Conservation (phyloP, 2,113 vertebrate species). For the Saccopteryx bilineata region DNA sequence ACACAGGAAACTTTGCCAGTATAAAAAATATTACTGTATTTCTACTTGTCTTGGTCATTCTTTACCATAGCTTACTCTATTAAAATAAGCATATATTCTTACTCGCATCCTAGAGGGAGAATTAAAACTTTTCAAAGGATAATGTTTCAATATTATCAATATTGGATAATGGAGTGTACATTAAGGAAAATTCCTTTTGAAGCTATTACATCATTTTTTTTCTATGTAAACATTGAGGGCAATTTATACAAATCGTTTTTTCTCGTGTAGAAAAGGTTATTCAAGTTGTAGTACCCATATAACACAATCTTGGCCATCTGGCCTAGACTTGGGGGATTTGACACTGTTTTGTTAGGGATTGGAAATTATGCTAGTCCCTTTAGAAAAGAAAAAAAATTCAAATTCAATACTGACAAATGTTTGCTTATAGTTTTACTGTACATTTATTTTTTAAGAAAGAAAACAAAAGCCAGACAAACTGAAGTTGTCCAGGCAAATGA, state of each 20-base stretch:
- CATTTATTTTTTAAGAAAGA: conserved; percentile 85
- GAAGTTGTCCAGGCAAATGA: conserved; percentile 87
- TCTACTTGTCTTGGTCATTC: conserved; percentile 55
- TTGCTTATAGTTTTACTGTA: conserved; percentile 89
- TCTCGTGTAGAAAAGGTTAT: conserved; percentile 79
- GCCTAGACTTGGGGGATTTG: conserved; percentile 72
- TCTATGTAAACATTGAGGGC: conserved; percentile 84
- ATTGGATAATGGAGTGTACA: conserved; percentile 50
- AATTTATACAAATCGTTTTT: conserved; percentile 78
- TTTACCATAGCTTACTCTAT: conserved; percentile 22
- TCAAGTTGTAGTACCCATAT: conserved; percentile 74
- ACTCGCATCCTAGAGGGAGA: conserved; percentile 58
- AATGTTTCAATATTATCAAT: conserved; percentile 63
- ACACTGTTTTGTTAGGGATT: conserved; percentile 73
- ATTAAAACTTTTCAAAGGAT: conserved; percentile 59
- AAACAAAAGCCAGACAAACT: conserved; percentile 83
- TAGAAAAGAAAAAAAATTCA: conserved; percentile 78
- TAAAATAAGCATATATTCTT: conserved; percentile 61
- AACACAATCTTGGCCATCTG: conserved; percentile 81
- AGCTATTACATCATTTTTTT: conserved; percentile 70
- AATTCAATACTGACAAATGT: conserved; percentile 86
- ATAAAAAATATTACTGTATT: conserved; percentile 26
- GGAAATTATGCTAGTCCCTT: conserved; percentile 82
- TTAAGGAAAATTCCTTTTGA: conserved; percentile 65
- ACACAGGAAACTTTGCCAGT: conserved; percentile 18